phyloP scores from a whole-genome alignment of 2,797 vertebrate genomes.

The Brotula barbata region DNA sequence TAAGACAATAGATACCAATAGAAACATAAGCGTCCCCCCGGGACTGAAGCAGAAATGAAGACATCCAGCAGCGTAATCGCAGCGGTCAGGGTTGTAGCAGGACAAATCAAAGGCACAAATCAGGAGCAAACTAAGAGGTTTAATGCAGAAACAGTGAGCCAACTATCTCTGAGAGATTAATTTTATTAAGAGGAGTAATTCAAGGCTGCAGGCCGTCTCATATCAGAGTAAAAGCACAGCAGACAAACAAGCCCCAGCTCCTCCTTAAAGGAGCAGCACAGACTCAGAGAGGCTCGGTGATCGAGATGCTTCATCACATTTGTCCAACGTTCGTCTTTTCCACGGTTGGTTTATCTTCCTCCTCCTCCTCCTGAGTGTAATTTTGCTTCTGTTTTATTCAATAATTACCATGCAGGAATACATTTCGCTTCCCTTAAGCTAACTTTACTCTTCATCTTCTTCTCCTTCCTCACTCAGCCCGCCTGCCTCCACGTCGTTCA shows the following conservation, averaged over 20 bases:
- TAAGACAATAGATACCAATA: constrained; percentile 1
- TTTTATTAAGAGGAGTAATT: constrained; percentile 48
- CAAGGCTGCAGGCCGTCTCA: constrained; percentile 27
- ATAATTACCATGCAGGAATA: too few species aligned
- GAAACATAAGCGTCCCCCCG: too few species aligned
- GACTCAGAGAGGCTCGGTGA: neutral
- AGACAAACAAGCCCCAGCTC: constrained; percentile 33
- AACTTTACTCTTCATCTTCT: too few species aligned
- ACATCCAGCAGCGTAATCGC: constrained; percentile 37
- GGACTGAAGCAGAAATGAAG: constrained; percentile 37
- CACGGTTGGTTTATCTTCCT: too few species aligned
- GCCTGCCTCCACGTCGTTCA: too few species aligned
- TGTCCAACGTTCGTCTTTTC: too few species aligned
- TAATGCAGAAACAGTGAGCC: constrained; percentile 36
- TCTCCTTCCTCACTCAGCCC: too few species aligned
- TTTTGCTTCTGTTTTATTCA: too few species aligned
- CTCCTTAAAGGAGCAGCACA: constrained; percentile 15
- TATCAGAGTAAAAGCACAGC: constrained; percentile 32
- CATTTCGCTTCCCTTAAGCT: too few species aligned
- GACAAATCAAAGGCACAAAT: constrained; percentile 41
- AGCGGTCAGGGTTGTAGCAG: constrained; percentile 28
- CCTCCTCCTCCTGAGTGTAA: too few species aligned
- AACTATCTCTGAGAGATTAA: constrained; percentile 40
- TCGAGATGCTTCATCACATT: too few species aligned
- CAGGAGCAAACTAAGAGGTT: constrained; percentile 38